Evolutionary conservation across 2,888 invertebrate species (phyloP).

Genomic region (Platypus cylindrus): DNA sequence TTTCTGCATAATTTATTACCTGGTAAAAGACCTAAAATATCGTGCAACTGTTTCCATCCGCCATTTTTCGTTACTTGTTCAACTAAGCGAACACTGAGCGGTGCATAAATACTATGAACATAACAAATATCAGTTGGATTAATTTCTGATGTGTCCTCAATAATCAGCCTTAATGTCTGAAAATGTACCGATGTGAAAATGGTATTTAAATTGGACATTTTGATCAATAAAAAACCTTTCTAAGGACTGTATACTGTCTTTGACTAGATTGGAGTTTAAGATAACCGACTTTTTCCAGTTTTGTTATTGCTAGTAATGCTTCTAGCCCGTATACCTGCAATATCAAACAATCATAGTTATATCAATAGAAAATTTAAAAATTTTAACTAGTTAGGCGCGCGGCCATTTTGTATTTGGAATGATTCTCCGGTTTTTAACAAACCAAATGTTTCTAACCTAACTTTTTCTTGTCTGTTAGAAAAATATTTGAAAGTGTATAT

Average conservation of each 20-base stretch:
- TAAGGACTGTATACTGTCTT: constrained; percentile 60
- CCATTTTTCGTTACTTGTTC: constrained; percentile 66
- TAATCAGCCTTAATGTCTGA: constrained; percentile 67
- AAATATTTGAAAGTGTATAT: no score
- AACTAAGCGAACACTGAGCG: constrained; percentile 75
- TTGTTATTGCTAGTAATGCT: constrained; percentile 66
- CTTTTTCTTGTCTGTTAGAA: no score
- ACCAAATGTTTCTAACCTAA: no score
- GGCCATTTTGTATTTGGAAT: neutral
- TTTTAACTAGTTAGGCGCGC: neutral
- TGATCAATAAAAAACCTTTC: constrained; percentile 45
- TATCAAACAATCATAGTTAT: no score
- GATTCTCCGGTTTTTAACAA: no score
- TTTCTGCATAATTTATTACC: constrained; percentile 35
- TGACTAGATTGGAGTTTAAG: constrained; percentile 60
- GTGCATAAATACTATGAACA: constrained; percentile 87
- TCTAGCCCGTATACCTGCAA: constrained; percentile 76
- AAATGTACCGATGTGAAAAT: no score
- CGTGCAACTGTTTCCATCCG: constrained; percentile 70
- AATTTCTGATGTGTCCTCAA: constrained; percentile 76
- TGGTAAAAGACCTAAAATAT: constrained; percentile 70
- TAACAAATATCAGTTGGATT: constrained; percentile 81
- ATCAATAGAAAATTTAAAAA: neutral
- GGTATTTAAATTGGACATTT: neutral
- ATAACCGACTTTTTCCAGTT: constrained; percentile 78